Evolutionary conservation across 2,888 invertebrate species (phyloP).

Genomic region (Drosophila macrothrix): DNA sequence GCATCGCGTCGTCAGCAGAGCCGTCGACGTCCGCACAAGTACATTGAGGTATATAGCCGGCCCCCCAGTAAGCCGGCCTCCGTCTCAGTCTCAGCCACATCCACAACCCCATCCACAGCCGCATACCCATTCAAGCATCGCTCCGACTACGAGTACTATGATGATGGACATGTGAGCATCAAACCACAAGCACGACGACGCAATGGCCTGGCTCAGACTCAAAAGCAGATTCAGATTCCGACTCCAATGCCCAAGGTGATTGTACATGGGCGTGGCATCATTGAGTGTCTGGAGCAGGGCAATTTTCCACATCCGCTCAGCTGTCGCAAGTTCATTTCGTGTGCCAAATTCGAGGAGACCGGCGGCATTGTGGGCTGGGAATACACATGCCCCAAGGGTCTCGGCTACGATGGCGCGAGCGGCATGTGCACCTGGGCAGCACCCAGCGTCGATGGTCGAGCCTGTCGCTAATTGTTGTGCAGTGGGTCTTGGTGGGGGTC

Average conservation of each 20-base stretch:
- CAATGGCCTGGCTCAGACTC: conserved; percentile 13
- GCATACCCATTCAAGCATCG: conserved; percentile 31
- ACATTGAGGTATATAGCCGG: conserved; percentile 79
- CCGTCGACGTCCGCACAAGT: conserved; percentile 79
- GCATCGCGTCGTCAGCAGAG: conserved; percentile 73
- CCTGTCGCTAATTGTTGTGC: conserved; percentile 87
- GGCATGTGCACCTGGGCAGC: conserved; percentile 95
- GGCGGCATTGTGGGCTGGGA: conserved; percentile 93
- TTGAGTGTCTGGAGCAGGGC: conserved; percentile 95
- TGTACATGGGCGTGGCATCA: conserved; percentile 89
- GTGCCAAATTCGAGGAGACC: conserved; percentile 93
- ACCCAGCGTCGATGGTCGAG: conserved; percentile 88
- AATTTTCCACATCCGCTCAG: conserved; percentile 96
- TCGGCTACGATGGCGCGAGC: conserved; percentile 95
- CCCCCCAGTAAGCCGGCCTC: conserved; percentile 68
- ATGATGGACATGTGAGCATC: conserved; percentile 87
- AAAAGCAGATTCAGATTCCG: conserved; percentile 63
- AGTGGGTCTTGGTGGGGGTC: conserved; percentile 27
- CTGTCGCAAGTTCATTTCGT: conserved; percentile 96
- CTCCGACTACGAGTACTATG: conserved; percentile 89
- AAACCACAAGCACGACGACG: conserved; percentile 29
- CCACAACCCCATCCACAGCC: conserved; percentile 33
- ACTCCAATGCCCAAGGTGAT: conserved; percentile 85
- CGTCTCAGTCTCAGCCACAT: conserved; percentile 32
- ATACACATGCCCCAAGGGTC: conserved; percentile 93